A percentile compares a stretch with the other conserved stretches of the same genome.
phyloP scores from a whole-genome alignment of 2,888 invertebrate species.

The Poecilus cupreus region DNA sequence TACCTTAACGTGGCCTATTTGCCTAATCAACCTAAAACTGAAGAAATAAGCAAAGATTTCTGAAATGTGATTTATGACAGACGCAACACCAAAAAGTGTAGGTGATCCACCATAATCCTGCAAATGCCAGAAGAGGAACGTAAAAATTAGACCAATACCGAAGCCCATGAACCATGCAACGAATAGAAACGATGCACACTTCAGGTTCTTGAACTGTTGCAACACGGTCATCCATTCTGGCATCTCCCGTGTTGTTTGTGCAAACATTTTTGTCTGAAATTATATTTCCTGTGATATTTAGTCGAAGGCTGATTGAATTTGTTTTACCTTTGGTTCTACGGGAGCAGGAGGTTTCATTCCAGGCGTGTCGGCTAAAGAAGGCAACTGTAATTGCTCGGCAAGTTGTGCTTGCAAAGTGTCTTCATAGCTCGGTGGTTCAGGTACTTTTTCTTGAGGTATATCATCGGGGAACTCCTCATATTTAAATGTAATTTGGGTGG shows the following conservation, averaged over 20 bases:
- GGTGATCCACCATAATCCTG: conserved; percentile 97
- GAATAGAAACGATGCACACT: conserved; percentile 94
- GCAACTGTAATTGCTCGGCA: conserved; percentile 88
- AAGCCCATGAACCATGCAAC: conserved; percentile 99
- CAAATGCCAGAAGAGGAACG: conserved; percentile 99
- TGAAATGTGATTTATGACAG: conserved; percentile 98
- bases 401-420: conserved; percentile 89
- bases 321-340: conserved; percentile 74
- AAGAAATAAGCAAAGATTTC: conserved; percentile 99
- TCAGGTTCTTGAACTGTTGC: conserved; percentile 90
- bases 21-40: conserved; percentile 94
- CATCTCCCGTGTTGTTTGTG: conserved; percentile 91
- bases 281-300: conserved; percentile 55
- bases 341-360: conserved; percentile 73
- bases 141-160: conserved; percentile 98
- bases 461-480: conserved; percentile 75
- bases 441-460: conserved; percentile 67
- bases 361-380: conserved; percentile 82
- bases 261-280: conserved; percentile 89
- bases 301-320: too few species aligned
- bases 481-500: conserved; percentile 86
- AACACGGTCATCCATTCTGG: conserved; percentile 96
- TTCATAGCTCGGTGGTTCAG: conserved; percentile 77
- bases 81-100: conserved; percentile 97
- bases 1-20: conserved; percentile 96